A percentile compares a stretch with the other conserved stretches of the same genome.
These are phyloP conservation scores for Boleophthalmus pectinirostris DNA, from an alignment of 2,113 vertebrate genomes.

Conservation along the genomic window DNA sequence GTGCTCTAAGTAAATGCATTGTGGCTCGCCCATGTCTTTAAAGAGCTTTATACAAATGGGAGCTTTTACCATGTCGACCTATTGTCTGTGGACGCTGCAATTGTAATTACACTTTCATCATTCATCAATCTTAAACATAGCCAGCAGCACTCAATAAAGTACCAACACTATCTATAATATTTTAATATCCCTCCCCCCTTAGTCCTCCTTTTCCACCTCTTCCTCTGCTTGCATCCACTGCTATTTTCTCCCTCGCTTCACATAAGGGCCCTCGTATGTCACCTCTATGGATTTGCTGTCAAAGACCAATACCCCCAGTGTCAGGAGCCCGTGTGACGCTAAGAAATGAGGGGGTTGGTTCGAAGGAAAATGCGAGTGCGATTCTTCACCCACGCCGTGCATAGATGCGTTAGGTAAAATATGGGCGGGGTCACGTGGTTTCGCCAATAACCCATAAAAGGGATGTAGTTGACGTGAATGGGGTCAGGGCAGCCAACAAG, in stretches of 20 bases:
- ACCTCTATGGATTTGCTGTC: conserved; percentile 69
- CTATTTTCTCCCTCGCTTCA: conserved; percentile 60
- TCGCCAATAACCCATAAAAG: conserved; percentile 32
- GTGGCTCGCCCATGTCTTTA: conserved; percentile 42
- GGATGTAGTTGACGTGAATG: conserved; percentile 37
- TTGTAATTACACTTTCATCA: conserved; percentile 48
- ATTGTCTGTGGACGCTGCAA: conserved; percentile 25
- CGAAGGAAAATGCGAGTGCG: conserved; percentile 29
- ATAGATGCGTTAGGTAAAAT: conserved; percentile 26
- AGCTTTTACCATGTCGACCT: conserved; percentile 30
- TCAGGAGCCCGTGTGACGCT: conserved; percentile 45
- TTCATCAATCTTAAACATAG: conserved; percentile 11
- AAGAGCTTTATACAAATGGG: conserved; percentile 27
- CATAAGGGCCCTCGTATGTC: conserved; percentile 61
- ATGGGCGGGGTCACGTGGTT: conserved; percentile 41
- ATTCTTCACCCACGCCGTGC: conserved; percentile 17
- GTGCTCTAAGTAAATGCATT: conserved; percentile 31
- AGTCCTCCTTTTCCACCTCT: conserved; percentile 22
- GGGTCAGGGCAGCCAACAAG: conserved; percentile 29
- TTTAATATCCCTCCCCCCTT: conserved; percentile 11
- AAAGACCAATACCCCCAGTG: conserved; percentile 51
- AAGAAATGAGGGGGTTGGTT: conserved; percentile 25
- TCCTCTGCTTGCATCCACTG: conserved; percentile 33
- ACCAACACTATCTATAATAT: conserved; percentile 10
- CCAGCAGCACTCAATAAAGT: conserved; percentile 1